Evolutionary conservation across 2,797 vertebrate species (phyloP).

Genomic region (Bradypodion pumilum): DNA sequence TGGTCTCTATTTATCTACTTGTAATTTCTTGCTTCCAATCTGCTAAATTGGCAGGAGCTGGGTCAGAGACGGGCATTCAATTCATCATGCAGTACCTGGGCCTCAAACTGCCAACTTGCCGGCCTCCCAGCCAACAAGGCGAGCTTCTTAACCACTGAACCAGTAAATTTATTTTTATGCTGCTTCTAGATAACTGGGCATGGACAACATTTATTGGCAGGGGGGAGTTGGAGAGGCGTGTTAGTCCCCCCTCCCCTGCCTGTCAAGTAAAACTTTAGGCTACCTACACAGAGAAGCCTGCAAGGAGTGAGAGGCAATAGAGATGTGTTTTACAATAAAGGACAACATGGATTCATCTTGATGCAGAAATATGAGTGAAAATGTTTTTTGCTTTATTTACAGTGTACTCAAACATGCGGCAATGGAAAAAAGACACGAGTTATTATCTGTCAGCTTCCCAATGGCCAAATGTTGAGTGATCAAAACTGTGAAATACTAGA

Average conservation of each 20-base stretch:
- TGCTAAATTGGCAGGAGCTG: no score
- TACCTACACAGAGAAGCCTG: background rate
- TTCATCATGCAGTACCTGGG: no score
- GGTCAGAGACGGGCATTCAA: no score
- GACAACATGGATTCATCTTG: background rate
- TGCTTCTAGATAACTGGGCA: background rate
- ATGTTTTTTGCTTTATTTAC: constrained; percentile 56
- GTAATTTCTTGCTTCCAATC: no score
- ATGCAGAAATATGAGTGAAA: background rate
- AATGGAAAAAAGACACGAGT: constrained; percentile 88
- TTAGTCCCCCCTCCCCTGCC: no score
- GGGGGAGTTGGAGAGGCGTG: no score
- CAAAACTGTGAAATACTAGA: constrained; percentile 91
- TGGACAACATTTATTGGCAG: no score
- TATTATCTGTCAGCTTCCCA: constrained; percentile 91
- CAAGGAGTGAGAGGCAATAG: background rate
- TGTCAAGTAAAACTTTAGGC: no score
- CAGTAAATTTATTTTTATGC: background rate
- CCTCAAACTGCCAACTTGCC: no score
- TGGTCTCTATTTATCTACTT: no score
- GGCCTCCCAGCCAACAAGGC: no score
- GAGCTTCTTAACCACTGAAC: no score
- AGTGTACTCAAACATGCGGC: constrained; percentile 93
- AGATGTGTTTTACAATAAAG: background rate
- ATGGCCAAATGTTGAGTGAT: constrained; percentile 85